Base-by-base conservation (phyloP, 2,113 vertebrate genomes). In the Ictalurus furcatus region DNA sequence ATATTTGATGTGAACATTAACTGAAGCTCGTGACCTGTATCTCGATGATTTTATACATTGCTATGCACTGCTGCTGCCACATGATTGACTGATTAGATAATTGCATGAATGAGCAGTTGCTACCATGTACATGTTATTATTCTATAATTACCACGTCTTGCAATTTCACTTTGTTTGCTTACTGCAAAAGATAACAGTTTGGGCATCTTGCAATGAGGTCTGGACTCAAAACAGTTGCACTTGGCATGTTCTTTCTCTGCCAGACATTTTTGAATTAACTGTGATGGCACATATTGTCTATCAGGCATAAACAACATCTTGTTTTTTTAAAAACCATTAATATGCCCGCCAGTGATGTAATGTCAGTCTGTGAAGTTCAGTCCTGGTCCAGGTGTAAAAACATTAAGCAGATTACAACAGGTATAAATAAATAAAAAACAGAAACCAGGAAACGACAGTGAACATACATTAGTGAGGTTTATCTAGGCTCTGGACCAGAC, bases 301-400 rank as follows among this genome's bases (percentile, higher is more conserved):
- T 14, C 11, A 25, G 69, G 12, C 21, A 0, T 73, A 65, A 28
- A 76, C 52, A 44, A 73, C 37, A 8, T 79, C 28, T 34, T 54
- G 28, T 59, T 88, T 58, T 34, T 17, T 71, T 28, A 7, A 7
- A 88, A 88, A 54, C 1, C n/a, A 54, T 28, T 56, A 40, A 73
- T 44, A 48, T 78, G 59, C 61, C 73, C 9, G 37, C 11, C 61
- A 69, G 84, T 71, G 84, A 85, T 80, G 44, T 74, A 65, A 54
- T 7, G 9, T 7, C n/a, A 65, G 84, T 87, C 76, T 90, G 67
- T n/a, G 91, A 90, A 69, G 73, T 58, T 90, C 76, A 80, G 76
- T 86, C 61, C 58, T 44, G 30, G 48, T 87, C 67, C 89, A 89
- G 90, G 91, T 93, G 93, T 90, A 88, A 93, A 92, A 93, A 93